Percentiles rank a stretch among this genome's conserved stretches.
phyloP scores from a whole-genome alignment of 2,888 invertebrate species.

The Agrotis puta region DNA sequence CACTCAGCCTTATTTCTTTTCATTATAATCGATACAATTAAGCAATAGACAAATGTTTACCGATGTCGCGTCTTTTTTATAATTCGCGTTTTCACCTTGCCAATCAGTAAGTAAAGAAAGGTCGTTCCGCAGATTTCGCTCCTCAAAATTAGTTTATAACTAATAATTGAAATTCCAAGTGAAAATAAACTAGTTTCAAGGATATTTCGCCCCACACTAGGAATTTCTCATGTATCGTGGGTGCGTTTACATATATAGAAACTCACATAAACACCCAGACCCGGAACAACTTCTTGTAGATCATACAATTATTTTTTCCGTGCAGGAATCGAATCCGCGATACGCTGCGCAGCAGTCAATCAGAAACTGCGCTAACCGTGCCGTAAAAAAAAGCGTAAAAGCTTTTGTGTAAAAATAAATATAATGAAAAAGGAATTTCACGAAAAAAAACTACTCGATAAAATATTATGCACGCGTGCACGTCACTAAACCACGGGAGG shows the following conservation, averaged over 20 bases:
- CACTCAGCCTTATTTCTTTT: constrained; percentile 27
- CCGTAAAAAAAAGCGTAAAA: background rate
- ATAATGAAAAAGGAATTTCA: too few relatives aligned
- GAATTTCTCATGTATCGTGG: too few relatives aligned
- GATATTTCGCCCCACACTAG: too few relatives aligned
- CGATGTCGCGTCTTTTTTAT: background rate
- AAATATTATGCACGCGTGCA: background rate
- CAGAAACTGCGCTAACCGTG: too few relatives aligned
- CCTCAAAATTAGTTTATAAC: background rate
- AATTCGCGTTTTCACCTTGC: constrained; percentile 28
- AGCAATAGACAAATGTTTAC: constrained; percentile 10
- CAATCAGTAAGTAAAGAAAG: constrained; percentile 17
- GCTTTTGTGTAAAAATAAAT: too few relatives aligned
- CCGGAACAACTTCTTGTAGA: too few relatives aligned
- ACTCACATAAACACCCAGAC: too few relatives aligned
- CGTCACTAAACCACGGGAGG: constrained; percentile 73
- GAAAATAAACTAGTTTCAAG: constrained; percentile 40
- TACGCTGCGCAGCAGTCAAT: too few relatives aligned
- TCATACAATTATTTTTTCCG: too few relatives aligned
- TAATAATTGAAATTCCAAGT: background rate
- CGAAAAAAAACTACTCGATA: constrained; percentile 44
- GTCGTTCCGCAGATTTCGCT: constrained; percentile 2
- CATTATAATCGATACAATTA: constrained; percentile 12
- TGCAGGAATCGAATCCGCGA: too few relatives aligned
- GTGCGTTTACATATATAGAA: too few relatives aligned